These are phyloP conservation scores for Cyanoramphus novaezelandiae DNA, from an alignment of 2,113 vertebrate genomes.

Conservation along the genomic window DNA sequence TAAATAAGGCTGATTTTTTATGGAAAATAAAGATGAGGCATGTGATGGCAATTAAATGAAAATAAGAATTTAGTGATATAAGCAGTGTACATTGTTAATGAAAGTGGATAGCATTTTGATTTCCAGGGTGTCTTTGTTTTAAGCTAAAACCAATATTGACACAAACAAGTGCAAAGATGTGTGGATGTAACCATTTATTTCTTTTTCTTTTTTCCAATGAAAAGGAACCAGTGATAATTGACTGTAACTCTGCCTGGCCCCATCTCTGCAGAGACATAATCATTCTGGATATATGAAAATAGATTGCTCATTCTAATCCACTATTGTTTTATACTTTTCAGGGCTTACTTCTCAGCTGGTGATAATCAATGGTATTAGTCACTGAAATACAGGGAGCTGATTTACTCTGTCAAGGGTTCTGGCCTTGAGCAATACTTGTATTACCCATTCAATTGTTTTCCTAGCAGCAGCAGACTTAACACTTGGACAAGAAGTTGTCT, in stretches of 20 bases:
- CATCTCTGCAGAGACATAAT: conserved; percentile 47
- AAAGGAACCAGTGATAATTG: conserved; percentile 45
- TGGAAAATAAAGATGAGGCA: conserved; percentile 32
- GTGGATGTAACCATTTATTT: not conserved
- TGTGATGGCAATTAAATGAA: not conserved
- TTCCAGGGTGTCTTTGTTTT: not conserved
- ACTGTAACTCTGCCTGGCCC: conserved; percentile 18
- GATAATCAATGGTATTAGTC: conserved; percentile 33
- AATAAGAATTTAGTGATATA: not conserved
- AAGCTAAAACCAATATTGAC: not conserved
- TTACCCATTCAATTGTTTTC: not conserved
- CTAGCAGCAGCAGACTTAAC: not conserved
- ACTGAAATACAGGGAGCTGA: not conserved
- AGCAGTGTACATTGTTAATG: not conserved
- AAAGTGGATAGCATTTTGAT: not conserved
- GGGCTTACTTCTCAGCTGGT: conserved; percentile 9
- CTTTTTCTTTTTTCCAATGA: not conserved
- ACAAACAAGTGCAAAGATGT: not conserved
- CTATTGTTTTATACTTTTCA: conserved; percentile 48
- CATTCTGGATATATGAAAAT: conserved; percentile 62
- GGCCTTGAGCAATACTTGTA: not conserved
- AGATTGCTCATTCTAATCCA: conserved; percentile 46
- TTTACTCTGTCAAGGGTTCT: not conserved
- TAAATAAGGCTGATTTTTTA: conserved; percentile 57
- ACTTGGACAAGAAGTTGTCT: not conserved